Percentiles rank a stretch among this genome's conserved stretches.
Evolutionary conservation across 2,888 invertebrate species (phyloP).

Genomic region (Vandiemenella viatica): DNA sequence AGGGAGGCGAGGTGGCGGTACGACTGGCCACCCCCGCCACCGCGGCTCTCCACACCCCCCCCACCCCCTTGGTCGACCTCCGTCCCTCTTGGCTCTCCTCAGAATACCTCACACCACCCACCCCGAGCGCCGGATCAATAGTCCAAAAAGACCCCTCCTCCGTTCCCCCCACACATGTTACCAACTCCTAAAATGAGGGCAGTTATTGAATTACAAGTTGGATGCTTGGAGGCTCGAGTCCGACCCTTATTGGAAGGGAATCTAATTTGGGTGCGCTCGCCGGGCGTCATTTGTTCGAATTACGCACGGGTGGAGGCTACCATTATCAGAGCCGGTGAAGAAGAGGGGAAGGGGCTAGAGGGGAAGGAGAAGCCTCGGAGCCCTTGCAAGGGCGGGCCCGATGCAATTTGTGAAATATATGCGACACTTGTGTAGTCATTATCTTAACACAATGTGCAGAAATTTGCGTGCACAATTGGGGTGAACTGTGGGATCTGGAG

Average conservation of each 20-base stretch:
- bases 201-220: slow-evolving; percentile 20
- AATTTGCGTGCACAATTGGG: slow-evolving; percentile 13
- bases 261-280: slow-evolving; percentile 47
- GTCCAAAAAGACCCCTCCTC: slow-evolving; percentile 16
- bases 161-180: slow-evolving; percentile 16
- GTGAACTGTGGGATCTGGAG: slow-evolving; percentile 6
- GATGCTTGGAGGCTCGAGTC: slow-evolving; percentile 12
- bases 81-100: slow-evolving; percentile 8
- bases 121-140: slow-evolving; percentile 17
- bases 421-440: slow-evolving; percentile 18
- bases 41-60: neutral
- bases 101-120: too few species aligned
- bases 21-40: slow-evolving; percentile 6
- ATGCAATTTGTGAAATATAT: slow-evolving; percentile 19
- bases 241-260: slow-evolving; percentile 26
- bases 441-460: slow-evolving; percentile 18
- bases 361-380: neutral
- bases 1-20: slow-evolving; percentile 1
- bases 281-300: slow-evolving; percentile 51
- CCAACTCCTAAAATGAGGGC: slow-evolving; percentile 18
- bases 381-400: slow-evolving; percentile 3
- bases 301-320: slow-evolving; percentile 25
- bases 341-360: neutral
- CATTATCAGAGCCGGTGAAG: neutral
- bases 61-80: slow-evolving; percentile 3